These are phyloP conservation scores for Actenoides lindsayi DNA, from an alignment of 2,113 vertebrate species.

Conservation along the genomic window DNA sequence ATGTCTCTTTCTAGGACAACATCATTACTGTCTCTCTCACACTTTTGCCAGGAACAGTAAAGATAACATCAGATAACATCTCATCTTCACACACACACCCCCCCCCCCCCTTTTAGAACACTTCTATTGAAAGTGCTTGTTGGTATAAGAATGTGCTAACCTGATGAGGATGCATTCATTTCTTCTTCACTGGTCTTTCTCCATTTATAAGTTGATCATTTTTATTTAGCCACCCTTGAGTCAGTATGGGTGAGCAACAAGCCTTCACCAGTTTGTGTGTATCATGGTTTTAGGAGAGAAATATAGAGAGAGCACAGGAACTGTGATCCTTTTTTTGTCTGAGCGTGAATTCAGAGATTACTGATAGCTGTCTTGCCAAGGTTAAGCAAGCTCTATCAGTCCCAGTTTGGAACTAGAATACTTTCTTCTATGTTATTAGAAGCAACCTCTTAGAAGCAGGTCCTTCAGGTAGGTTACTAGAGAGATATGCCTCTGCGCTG, in stretches of 20 bases:
- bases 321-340: not conserved
- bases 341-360: not conserved
- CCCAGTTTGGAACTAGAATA: not conserved
- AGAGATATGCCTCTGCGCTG: not conserved
- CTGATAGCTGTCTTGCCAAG: not conserved
- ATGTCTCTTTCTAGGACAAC: not conserved
- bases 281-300: not conserved
- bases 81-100: not conserved
- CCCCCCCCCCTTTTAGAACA: not conserved
- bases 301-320: not conserved
- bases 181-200: not conserved
- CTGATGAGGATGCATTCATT: not conserved
- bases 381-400: not conserved
- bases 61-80: conserved; percentile 15
- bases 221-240: not conserved
- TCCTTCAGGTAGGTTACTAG: not conserved
- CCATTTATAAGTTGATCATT: not conserved
- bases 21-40: not conserved
- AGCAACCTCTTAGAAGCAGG: not conserved
- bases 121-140: not conserved
- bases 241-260: not conserved
- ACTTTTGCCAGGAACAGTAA: not conserved
- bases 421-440: not conserved
- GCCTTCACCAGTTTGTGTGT: not conserved
- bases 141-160: not conserved